These are phyloP conservation scores for Synanthedon andrenaeformis DNA, from an alignment of 2,888 invertebrate genomes.

Conservation along the genomic window DNA sequence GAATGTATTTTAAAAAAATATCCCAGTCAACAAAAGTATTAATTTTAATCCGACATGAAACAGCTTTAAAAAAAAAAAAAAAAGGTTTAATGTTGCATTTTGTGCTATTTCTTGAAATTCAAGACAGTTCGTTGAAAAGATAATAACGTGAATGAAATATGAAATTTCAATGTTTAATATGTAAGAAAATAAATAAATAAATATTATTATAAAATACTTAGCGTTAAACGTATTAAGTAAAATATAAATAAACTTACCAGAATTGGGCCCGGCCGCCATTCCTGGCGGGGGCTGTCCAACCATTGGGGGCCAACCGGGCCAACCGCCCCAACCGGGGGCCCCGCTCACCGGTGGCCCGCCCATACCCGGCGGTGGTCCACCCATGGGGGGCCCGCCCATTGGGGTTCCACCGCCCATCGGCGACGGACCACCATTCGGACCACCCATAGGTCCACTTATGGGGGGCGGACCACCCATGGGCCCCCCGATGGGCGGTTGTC, in stretches of 20 bases:
- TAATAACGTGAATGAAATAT: no score
- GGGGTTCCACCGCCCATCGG: not conserved
- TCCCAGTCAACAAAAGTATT: no score
- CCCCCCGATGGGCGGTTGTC: not conserved
- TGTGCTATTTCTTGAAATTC: no score
- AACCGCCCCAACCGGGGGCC: slow-evolving; percentile 27
- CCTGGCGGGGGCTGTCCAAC: not conserved
- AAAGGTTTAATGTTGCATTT: no score
- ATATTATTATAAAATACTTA: no score
- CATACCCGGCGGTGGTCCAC: not conserved
- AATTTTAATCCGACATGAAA: no score
- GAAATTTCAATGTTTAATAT: no score
- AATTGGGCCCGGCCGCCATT: not conserved
- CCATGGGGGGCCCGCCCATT: not conserved
- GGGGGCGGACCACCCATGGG: not conserved
- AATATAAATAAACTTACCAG: not conserved
- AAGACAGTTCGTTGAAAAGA: no score
- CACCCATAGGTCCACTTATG: not conserved
- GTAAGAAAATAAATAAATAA: no score
- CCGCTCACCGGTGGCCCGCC: not conserved
- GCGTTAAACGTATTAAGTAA: no score
- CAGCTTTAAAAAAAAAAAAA: no score
- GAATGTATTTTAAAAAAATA: no score
- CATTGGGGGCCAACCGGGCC: slow-evolving; percentile 29
- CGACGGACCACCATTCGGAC: not conserved